Evolutionary conservation across 1,140 invertebrate genomes (phyloP), one percentile per base, ranked within the genome.

Genomic region (Hycleus phaleratus): DNA sequence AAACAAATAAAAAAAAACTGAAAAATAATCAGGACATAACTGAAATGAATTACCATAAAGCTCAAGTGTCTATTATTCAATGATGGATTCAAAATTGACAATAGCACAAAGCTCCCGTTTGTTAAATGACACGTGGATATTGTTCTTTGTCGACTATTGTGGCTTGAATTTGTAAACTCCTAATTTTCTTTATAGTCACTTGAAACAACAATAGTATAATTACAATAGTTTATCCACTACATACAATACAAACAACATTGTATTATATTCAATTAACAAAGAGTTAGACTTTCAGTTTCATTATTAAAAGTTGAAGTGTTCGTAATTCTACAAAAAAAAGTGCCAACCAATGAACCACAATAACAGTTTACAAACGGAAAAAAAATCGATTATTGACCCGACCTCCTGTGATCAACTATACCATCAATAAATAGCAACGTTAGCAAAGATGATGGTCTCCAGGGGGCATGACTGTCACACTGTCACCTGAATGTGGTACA

Each of bases 401-500:
- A 56, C 56, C 43, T 39, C 52, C 60, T 46, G 46, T 40, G 42
- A 49, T 59, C 48, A 26, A 26, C 12, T 32, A 6, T 47, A 61
- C 59, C 54, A 57, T 52, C 26, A 57, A 57, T 61, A 42, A 57
- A 57, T 57, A 50, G 25, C 59, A 60, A 46, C 43, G 49, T 47
- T 40, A 10, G 26, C 38, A 11, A 18, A 45, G n/a, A 11, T 39
- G 40, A 44, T 44, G 50, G 50, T 51, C 61, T 38, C 43, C 50
- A 38, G 48, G 48, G 46, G 51, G 46, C 50, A 58, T 59, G 49
- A 58, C 63, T 56, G 59, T 66, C 60, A 61, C 56, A 63, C 64
- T 67, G 65, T 65, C 65, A 65, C 63, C 56, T 66, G 46, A 49
- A 60, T 32, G 58, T 68, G 61, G 59, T 65, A 62, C 55, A 38